A percentile compares a stretch with the other conserved stretches of the same genome.
phyloP scores from a whole-genome alignment of 2,888 invertebrate genomes.

The Ligdia adustata region DNA sequence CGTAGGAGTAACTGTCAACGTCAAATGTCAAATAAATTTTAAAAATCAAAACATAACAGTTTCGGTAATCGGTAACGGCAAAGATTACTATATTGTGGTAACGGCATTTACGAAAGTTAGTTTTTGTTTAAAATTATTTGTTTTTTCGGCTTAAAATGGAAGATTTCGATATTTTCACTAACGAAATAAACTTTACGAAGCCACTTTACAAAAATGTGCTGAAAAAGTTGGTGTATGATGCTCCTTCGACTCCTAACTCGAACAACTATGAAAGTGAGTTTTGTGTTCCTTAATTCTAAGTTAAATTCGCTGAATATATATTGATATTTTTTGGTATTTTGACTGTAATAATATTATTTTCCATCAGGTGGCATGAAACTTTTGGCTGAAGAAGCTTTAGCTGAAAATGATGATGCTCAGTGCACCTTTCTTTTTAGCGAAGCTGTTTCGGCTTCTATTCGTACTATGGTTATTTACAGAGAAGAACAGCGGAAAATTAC shows the following conservation, averaged over 20 bases:
- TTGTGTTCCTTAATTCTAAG: background rate
- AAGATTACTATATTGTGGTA: no score
- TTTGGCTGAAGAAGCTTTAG: slow-evolving; percentile 65
- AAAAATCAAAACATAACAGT: no score
- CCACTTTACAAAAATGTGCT: slow-evolving; percentile 63
- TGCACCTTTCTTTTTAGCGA: slow-evolving; percentile 76
- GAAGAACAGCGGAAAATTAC: slow-evolving; percentile 64
- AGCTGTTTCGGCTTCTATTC: slow-evolving; percentile 65
- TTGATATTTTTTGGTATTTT: slow-evolving; percentile 4
- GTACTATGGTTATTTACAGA: slow-evolving; percentile 73
- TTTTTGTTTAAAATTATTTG: background rate
- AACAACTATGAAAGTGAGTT: slow-evolving; percentile 76
- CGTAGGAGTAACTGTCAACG: no score
- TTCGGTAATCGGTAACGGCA: no score
- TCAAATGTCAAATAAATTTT: no score
- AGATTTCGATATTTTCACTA: slow-evolving; percentile 75
- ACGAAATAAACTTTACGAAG: slow-evolving; percentile 69
- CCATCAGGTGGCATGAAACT: slow-evolving; percentile 69
- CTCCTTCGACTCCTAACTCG: slow-evolving; percentile 65
- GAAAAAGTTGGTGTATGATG: slow-evolving; percentile 63
- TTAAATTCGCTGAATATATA: no score
- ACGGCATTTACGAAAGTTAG: no score
- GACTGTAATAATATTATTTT: no score
- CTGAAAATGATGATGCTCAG: slow-evolving; percentile 54
- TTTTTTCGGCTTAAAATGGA: slow-evolving; percentile 53